Conservation (phyloP, 2,797 vertebrate genomes). For the Eulemur rubriventer region DNA sequence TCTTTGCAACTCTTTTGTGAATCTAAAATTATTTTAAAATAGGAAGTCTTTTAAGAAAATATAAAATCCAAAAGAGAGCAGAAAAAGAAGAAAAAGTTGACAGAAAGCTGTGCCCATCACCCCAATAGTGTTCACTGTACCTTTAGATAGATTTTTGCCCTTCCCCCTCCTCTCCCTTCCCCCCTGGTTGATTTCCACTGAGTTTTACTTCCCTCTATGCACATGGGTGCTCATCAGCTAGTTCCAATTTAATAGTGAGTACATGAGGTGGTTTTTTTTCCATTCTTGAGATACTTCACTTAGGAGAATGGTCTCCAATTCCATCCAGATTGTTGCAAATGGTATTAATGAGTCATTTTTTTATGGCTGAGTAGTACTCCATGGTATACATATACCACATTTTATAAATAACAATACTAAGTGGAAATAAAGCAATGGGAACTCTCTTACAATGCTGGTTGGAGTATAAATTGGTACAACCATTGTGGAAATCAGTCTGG, state of each 20-base stretch:
- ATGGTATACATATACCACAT: neutral
- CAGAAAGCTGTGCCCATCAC: neutral
- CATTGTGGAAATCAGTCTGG: neutral
- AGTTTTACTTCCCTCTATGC: neutral
- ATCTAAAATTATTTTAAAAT: constrained; percentile 18
- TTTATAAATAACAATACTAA: neutral
- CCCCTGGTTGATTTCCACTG: neutral
- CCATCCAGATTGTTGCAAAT: neutral
- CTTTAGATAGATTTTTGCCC: neutral
- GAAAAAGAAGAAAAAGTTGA: neutral
- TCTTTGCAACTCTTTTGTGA: neutral
- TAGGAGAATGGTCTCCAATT: neutral
- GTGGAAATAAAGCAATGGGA: neutral
- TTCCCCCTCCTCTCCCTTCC: neutral
- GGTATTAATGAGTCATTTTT: neutral
- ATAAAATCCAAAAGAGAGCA: neutral
- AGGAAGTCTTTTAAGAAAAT: neutral
- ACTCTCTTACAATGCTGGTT: neutral
- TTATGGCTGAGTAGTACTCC: neutral
- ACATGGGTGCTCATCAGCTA: neutral
- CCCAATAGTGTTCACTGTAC: no score
- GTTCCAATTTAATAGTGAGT: neutral
- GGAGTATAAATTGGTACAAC: neutral
- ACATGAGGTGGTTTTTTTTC: neutral
- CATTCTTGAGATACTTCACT: neutral